These are phyloP conservation scores for Lamellibrachia columna DNA, from an alignment of 2,888 invertebrate species.

Conservation along the genomic window DNA sequence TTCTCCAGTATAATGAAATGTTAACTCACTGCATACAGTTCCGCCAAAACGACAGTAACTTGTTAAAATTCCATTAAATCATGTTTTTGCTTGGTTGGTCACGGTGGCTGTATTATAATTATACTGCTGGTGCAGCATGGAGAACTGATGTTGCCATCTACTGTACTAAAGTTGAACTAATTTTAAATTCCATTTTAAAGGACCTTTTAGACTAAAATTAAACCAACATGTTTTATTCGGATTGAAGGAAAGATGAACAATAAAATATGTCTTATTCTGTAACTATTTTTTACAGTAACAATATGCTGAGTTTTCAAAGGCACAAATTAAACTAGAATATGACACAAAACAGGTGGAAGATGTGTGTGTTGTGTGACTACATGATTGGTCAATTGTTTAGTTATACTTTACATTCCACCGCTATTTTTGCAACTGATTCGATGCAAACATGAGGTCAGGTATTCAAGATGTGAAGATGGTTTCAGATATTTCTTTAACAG, in stretches of 20 bases:
- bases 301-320: not conserved
- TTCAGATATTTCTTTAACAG: not conserved
- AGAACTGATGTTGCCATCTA: not conserved
- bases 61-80: not conserved
- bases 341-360: too few species aligned
- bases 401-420: too few species aligned
- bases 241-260: not conserved
- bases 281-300: not conserved
- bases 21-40: not conserved
- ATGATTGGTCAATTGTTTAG: too few species aligned
- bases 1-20: not conserved
- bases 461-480: not conserved
- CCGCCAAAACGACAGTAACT: not conserved
- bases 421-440: too few species aligned
- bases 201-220: not conserved
- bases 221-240: not conserved
- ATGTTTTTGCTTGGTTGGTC: not conserved
- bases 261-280: not conserved
- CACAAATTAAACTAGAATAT: not conserved
- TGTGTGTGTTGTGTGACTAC: too few species aligned
- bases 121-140: not conserved
- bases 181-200: not conserved
- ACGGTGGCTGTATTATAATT: not conserved
- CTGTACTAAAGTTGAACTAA: not conserved
- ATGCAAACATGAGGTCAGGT: not conserved